Evolutionary conservation across 2,797 vertebrate species (phyloP).

Genomic region (Dicrostonyx torquatus): DNA sequence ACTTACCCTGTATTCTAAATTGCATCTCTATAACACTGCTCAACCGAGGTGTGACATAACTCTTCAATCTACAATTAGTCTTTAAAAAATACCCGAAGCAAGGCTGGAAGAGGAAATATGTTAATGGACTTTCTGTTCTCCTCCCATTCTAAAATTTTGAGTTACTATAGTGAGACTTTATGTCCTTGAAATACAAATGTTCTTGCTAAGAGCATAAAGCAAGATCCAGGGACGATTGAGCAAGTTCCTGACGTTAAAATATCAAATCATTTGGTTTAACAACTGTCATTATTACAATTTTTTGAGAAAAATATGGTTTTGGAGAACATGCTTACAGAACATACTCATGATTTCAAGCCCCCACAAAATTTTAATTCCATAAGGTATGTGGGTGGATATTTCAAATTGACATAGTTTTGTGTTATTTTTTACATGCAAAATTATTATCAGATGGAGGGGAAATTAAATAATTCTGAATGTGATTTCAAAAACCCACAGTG

Average conservation of each 20-base stretch:
- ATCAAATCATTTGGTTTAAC: slow-evolving; percentile 82
- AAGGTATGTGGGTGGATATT: slow-evolving; percentile 88
- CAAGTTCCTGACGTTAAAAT: slow-evolving; percentile 81
- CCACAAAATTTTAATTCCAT: slow-evolving; percentile 88
- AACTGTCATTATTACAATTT: slow-evolving; percentile 84
- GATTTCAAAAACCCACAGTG: slow-evolving; percentile 79
- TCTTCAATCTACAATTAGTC: not conserved
- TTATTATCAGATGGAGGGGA: slow-evolving; percentile 87
- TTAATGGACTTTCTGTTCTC: slow-evolving; percentile 69
- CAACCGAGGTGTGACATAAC: not conserved
- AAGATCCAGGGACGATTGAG: slow-evolving; percentile 65
- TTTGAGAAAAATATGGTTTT: slow-evolving; percentile 83
- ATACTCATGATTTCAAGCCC: slow-evolving; percentile 84
- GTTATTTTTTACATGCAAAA: slow-evolving; percentile 83
- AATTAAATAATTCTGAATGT: slow-evolving; percentile 86
- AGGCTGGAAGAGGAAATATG: slow-evolving; percentile 63
- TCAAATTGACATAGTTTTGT: slow-evolving; percentile 86
- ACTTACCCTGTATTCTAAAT: not conserved
- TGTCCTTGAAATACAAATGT: slow-evolving; percentile 79
- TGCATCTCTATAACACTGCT: not conserved
- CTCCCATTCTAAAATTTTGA: slow-evolving; percentile 71
- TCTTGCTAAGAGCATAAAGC: slow-evolving; percentile 71
- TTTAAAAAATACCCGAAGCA: slow-evolving; percentile 15
- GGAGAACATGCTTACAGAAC: slow-evolving; percentile 85
- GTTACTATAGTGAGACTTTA: slow-evolving; percentile 63